Evolutionary conservation across 2,113 vertebrate species (phyloP).

Genomic region (Centropus bengalensis): DNA sequence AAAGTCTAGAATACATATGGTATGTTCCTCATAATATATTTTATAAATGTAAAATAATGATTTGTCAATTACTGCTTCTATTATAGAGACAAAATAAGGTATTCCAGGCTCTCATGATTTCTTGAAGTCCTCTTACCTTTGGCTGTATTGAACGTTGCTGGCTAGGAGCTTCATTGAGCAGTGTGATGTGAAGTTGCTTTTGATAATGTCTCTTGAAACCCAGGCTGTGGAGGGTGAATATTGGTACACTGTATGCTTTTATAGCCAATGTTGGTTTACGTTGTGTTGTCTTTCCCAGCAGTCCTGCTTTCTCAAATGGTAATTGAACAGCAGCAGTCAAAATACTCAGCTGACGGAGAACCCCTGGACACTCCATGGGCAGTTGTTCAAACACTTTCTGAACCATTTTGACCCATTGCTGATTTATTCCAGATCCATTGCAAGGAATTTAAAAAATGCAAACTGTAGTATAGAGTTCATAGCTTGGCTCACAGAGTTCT

Average conservation of each 20-base stretch:
- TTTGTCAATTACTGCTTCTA: slow-evolving; percentile 49
- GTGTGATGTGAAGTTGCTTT: not conserved
- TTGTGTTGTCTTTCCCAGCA: slow-evolving; percentile 57
- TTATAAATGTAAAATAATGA: slow-evolving; percentile 44
- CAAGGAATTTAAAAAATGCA: slow-evolving; percentile 32
- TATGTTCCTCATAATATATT: slow-evolving; percentile 55
- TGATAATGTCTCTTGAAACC: not conserved
- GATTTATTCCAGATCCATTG: slow-evolving; percentile 64
- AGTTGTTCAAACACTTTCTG: slow-evolving; percentile 72
- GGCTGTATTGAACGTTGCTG: not conserved
- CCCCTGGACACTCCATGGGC: slow-evolving; percentile 42
- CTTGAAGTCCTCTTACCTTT: not conserved
- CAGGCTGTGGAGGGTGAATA: not conserved
- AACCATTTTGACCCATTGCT: slow-evolving; percentile 65
- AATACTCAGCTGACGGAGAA: slow-evolving; percentile 19
- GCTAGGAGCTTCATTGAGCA: not conserved
- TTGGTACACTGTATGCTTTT: slow-evolving; percentile 17
- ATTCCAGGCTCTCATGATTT: not conserved
- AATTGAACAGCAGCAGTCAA: slow-evolving; percentile 49
- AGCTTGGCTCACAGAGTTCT: not conserved
- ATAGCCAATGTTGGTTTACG: slow-evolving; percentile 26
- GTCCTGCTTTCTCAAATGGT: slow-evolving; percentile 28
- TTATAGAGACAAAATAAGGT: not conserved
- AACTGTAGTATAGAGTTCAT: not conserved
- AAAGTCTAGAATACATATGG: slow-evolving; percentile 54